Percentiles rank a stretch among this genome's conserved stretches.
Conservation (phyloP, 2,888 invertebrate species). For the Vesta saturnalis region DNA sequence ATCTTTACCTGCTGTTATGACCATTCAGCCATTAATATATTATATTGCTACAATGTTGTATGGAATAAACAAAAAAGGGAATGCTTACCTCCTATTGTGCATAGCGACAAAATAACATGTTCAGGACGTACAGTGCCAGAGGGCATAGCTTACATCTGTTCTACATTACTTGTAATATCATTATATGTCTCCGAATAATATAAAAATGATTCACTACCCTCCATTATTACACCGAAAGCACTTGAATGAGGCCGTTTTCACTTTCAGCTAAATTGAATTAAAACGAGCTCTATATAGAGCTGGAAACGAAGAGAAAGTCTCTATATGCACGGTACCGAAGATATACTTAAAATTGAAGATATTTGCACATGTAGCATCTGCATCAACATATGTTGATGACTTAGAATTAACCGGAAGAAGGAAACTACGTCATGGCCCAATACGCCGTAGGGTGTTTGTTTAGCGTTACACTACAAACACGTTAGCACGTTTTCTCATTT, state of each 20-base stretch:
- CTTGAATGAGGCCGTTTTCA: constrained; percentile 31
- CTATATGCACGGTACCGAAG: too few species aligned
- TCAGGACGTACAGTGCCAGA: constrained; percentile 30
- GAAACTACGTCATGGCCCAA: constrained; percentile 47
- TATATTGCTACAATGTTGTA: constrained; percentile 24
- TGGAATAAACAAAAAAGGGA: constrained; percentile 32
- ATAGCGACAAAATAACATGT: constrained; percentile 34
- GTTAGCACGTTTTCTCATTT: constrained; percentile 44
- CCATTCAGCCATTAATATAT: constrained; percentile 34
- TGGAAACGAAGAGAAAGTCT: background rate
- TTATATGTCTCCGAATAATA: constrained; percentile 30
- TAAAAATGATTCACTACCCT: constrained; percentile 38
- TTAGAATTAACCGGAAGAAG: constrained; percentile 43
- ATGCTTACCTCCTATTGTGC: constrained; percentile 27
- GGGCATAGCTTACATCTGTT: constrained; percentile 38
- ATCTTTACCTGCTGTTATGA: constrained; percentile 20
- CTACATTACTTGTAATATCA: constrained; percentile 37
- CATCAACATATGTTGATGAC: constrained; percentile 36
- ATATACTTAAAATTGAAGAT: constrained; percentile 8
- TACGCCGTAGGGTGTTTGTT: constrained; percentile 41
- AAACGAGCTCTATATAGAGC: background rate
- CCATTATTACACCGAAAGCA: constrained; percentile 18
- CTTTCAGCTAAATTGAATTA: constrained; percentile 32
- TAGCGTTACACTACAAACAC: constrained; percentile 41
- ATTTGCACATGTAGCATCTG: constrained; percentile 11